Evolutionary conservation across 1,140 invertebrate species (phyloP).

Genomic region (Eriosoma lanigerum): DNA sequence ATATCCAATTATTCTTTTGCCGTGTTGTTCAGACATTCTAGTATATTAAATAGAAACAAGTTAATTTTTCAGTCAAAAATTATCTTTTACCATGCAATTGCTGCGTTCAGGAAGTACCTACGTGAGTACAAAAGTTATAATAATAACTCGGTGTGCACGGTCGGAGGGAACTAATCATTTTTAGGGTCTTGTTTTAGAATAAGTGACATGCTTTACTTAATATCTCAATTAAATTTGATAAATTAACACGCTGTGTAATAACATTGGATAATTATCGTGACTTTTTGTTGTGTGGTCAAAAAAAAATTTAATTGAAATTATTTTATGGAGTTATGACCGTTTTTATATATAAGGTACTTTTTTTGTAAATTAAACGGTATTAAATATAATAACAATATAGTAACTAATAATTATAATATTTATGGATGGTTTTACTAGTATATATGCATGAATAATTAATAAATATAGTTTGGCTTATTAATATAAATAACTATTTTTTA

Average conservation of each 20-base stretch:
- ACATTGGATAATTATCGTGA: not conserved
- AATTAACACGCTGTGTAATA: not conserved
- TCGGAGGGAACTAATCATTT: slow-evolving; percentile 12
- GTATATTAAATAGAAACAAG: not conserved
- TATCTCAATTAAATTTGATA: slow-evolving; percentile 36
- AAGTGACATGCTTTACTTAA: slow-evolving; percentile 30
- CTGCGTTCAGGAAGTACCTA: slow-evolving; percentile 5
- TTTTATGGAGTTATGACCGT: not conserved
- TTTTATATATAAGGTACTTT: no score
- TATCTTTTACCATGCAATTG: slow-evolving; percentile 35
- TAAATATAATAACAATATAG: no score
- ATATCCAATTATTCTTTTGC: slow-evolving; percentile 31
- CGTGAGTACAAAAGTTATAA: not conserved
- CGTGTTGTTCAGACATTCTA: not conserved
- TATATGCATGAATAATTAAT: no score
- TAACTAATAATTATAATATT: no score
- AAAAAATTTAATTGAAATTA: slow-evolving; percentile 4
- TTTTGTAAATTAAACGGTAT: no score
- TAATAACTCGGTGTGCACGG: not conserved
- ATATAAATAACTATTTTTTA: no score
- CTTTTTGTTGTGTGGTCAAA: not conserved
- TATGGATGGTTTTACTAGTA: no score
- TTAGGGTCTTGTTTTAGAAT: slow-evolving; percentile 1
- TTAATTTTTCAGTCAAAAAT: slow-evolving; percentile 2
- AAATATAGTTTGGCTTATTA: no score